These are phyloP conservation scores for Pseudoips prasinana DNA, from an alignment of 2,888 invertebrate genomes.

Conservation along the genomic window DNA sequence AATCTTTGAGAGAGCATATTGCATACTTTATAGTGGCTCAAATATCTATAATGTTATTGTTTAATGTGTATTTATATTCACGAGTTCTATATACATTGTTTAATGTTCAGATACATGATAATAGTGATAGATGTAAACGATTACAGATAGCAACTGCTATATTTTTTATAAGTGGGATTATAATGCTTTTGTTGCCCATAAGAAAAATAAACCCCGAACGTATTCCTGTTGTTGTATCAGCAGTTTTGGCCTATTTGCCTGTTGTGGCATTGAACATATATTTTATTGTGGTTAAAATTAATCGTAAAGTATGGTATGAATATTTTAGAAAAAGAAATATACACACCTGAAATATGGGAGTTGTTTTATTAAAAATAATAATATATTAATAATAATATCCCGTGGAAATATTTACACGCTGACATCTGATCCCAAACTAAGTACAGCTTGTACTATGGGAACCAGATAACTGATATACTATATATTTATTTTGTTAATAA, in stretches of 20 bases:
- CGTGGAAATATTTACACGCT: too few species aligned
- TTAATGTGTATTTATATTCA: conserved; percentile 12
- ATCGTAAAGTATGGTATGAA: conserved; percentile 4
- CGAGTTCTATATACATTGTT: conserved; percentile 9
- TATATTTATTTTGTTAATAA: too few species aligned
- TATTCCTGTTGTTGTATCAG: conserved; percentile 1
- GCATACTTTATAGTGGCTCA: neutral
- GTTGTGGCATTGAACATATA: conserved; percentile 3
- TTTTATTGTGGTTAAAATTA: conserved; percentile 3
- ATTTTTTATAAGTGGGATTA: conserved; percentile 14
- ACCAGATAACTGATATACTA: too few species aligned
- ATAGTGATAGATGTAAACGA: neutral
- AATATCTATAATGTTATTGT: conserved; percentile 2
- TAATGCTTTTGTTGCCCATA: conserved; percentile 5
- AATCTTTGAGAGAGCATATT: neutral
- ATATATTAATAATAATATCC: too few species aligned
- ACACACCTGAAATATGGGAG: too few species aligned
- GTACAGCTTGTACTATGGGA: too few species aligned
- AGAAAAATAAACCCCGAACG: too few species aligned
- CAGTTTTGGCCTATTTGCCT: conserved; percentile 4
- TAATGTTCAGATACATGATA: neutral
- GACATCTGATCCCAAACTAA: too few species aligned
- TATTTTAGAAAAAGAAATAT: too few species aligned
- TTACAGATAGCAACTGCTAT: conserved; percentile 14
- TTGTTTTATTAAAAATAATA: too few species aligned